A percentile compares a stretch with the other conserved stretches of the same genome.
Conservation (phyloP, 2,113 vertebrate species). For the Vulpes lagopus region DNA sequence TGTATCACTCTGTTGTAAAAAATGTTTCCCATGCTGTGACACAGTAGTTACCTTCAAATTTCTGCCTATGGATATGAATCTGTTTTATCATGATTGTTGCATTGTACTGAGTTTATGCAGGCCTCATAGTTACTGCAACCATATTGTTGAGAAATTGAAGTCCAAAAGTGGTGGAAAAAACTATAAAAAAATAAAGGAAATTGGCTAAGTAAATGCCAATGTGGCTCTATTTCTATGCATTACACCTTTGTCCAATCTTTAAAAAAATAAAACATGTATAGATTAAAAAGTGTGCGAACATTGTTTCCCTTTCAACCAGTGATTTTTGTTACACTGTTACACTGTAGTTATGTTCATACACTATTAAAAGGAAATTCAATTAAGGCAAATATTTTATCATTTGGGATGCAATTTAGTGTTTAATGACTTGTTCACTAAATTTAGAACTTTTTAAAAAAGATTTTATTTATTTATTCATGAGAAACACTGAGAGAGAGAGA, state of each 20-base stretch:
- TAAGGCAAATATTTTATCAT: neutral
- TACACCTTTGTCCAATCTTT: neutral
- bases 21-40: slow-evolving; percentile 73
- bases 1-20: slow-evolving; percentile 66
- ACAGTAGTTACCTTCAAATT: slow-evolving; percentile 70
- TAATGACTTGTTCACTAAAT: neutral
- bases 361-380: neutral
- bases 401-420: neutral
- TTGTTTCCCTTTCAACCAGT: neutral
- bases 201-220: neutral
- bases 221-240: neutral
- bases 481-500: too few relatives aligned
- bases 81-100: slow-evolving; percentile 46
- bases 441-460: neutral
- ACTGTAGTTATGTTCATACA: neutral
- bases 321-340: slow-evolving; percentile 36
- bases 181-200: neutral
- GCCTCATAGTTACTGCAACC: neutral
- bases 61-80: slow-evolving; percentile 72
- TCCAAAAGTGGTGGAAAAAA: neutral
- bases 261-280: neutral
- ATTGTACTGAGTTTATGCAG: slow-evolving; percentile 41
- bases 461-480: too few relatives aligned
- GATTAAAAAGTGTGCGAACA: neutral
- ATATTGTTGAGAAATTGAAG: slow-evolving; percentile 62